phyloP scores from a whole-genome alignment of 2,888 invertebrate species.

The Spicauda simplicius region DNA sequence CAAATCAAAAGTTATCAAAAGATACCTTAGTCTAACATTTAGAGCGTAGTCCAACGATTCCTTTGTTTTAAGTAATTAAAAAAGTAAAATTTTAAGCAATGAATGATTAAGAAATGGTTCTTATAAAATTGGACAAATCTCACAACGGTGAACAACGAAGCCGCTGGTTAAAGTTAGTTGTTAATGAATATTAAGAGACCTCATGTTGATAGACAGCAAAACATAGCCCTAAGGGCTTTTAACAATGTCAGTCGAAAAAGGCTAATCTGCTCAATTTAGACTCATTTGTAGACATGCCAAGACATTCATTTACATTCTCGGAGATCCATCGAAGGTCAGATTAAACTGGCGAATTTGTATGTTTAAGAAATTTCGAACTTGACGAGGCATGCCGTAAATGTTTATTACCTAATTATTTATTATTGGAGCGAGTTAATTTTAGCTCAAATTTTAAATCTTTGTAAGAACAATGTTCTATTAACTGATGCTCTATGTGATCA shows the following conservation, averaged over 20 bases:
- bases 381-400: constrained; percentile 70
- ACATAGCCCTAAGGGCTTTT: constrained; percentile 30
- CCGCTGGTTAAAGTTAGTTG: constrained; percentile 25
- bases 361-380: constrained; percentile 74
- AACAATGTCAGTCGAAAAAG: constrained; percentile 36
- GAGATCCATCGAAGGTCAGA: constrained; percentile 60
- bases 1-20: too few species aligned
- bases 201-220: constrained; percentile 37
- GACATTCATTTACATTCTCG: constrained; percentile 33
- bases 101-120: neutral
- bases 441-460: neutral
- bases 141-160: constrained; percentile 17
- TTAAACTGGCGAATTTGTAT: constrained; percentile 61
- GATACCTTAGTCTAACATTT: too few species aligned
- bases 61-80: neutral
- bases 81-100: neutral
- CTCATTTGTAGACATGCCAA: constrained; percentile 35
- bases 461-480: neutral
- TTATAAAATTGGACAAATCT: neutral
- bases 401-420: constrained; percentile 77
- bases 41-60: too few species aligned
- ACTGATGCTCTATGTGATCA: neutral
- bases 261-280: constrained; percentile 36
- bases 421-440: constrained; percentile 51
- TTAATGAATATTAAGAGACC: constrained; percentile 36